Conservation (phyloP, 1,140 invertebrate species). For the Drosophila bipectinata region DNA sequence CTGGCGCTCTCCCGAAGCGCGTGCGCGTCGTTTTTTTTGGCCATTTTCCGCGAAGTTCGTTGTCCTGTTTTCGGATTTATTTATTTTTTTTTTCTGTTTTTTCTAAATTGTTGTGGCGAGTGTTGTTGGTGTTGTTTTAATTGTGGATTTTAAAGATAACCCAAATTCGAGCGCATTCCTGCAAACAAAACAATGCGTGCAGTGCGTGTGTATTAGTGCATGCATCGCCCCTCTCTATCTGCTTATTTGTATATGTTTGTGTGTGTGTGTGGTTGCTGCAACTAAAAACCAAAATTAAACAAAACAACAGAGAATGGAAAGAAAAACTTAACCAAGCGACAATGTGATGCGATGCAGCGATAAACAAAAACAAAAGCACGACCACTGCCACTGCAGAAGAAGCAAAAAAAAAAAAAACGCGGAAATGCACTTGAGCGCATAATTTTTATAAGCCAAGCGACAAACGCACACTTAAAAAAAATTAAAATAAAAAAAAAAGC, state of each 20-base stretch:
- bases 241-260: not conserved
- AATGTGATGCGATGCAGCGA: slow-evolving; percentile 63
- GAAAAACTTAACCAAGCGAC: slow-evolving; percentile 54
- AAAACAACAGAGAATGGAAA: slow-evolving; percentile 12
- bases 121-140: not conserved
- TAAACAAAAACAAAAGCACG: slow-evolving; percentile 51
- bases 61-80: not conserved
- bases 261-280: slow-evolving; percentile 29
- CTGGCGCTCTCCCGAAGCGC: not conserved
- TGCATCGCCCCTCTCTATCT: not conserved
- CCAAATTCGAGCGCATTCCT: slow-evolving; percentile 26
- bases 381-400: slow-evolving; percentile 42
- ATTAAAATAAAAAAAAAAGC: slow-evolving; percentile 17
- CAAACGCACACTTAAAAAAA: slow-evolving; percentile 38
- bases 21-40: not conserved
- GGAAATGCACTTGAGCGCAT: slow-evolving; percentile 81
- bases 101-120: not conserved
- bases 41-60: not conserved
- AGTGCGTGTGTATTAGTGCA: slow-evolving; percentile 37
- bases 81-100: not conserved
- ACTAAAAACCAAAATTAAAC: slow-evolving; percentile 40
- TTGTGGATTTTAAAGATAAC: slow-evolving; percentile 5
- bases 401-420: slow-evolving; percentile 60
- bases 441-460: slow-evolving; percentile 77
- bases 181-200: slow-evolving; percentile 13